Percentiles rank a stretch among this genome's conserved stretches.
Conservation (phyloP, 2,888 invertebrate genomes). For the Penaeus monodon region DNA sequence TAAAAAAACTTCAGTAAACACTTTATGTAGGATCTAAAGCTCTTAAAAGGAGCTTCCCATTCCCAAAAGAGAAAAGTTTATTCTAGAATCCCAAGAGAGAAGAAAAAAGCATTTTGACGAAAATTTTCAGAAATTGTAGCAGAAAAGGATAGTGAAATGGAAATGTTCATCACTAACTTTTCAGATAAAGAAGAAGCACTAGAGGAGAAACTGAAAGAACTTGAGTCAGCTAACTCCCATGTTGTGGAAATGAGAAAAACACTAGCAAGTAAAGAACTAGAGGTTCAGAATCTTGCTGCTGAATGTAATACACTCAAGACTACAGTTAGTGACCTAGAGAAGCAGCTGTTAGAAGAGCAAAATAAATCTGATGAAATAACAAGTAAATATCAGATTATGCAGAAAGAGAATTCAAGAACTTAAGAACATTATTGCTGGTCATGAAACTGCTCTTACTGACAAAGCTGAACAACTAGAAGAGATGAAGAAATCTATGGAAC, state of each 20-base stretch:
- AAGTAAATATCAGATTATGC: not conserved
- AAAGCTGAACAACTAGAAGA: no score
- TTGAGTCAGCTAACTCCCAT: not conserved
- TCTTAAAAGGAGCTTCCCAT: not conserved
- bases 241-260: conserved; percentile 7
- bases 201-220: conserved; percentile 23
- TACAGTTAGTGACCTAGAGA: conserved; percentile 4
- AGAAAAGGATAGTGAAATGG: conserved; percentile 49
- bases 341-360: not conserved
- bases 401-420: not conserved
- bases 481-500: no score
- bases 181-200: conserved; percentile 46
- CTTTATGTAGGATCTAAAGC: not conserved
- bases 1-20: no score
- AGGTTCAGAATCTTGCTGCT: conserved; percentile 4
- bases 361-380: conserved; percentile 2
- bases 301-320: conserved; percentile 10
- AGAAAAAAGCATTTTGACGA: not conserved
- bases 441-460: no score
- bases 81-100: conserved; percentile 24
- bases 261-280: conserved; percentile 15
- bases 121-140: conserved; percentile 20
- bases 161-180: conserved; percentile 44
- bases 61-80: conserved; percentile 6
- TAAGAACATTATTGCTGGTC: no score